These are phyloP conservation scores for Drosophila subsilvestris DNA, from an alignment of 2,888 invertebrate species.

Conservation along the genomic window DNA sequence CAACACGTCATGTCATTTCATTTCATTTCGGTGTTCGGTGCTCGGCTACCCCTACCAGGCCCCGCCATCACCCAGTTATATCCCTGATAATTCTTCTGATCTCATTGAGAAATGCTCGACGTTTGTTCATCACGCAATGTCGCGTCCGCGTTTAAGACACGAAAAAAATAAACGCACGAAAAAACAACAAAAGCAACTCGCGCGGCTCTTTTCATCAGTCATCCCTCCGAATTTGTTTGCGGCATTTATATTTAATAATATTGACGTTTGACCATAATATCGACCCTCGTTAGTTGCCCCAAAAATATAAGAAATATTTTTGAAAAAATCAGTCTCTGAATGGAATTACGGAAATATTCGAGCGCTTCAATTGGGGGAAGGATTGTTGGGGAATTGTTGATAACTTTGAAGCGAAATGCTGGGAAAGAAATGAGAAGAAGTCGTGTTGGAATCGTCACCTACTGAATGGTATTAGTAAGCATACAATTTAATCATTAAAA, in stretches of 20 bases:
- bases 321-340: too few relatives aligned
- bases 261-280: constrained; percentile 59
- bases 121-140: constrained; percentile 79
- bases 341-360: constrained; percentile 19
- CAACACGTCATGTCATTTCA: constrained; percentile 82
- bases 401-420: neutral
- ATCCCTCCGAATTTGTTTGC: constrained; percentile 28
- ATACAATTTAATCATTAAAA: neutral
- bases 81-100: constrained; percentile 9
- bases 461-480: neutral
- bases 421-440: neutral
- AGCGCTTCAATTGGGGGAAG: constrained; percentile 5
- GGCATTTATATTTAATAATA: constrained; percentile 68
- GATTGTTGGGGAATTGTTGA: neutral
- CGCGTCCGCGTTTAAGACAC: constrained; percentile 58
- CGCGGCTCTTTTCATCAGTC: constrained; percentile 71
- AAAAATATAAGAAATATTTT: constrained; percentile 19
- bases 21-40: constrained; percentile 52
- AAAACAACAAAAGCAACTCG: constrained; percentile 16
- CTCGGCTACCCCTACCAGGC: constrained; percentile 9
- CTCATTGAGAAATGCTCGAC: constrained; percentile 68
- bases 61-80: neutral
- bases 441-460: neutral
- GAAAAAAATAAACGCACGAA: neutral
- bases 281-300: constrained; percentile 74